Evolutionary conservation across 2,888 invertebrate species (phyloP), one percentile per base, ranked within the genome.

Genomic region (Unio pictorum): DNA sequence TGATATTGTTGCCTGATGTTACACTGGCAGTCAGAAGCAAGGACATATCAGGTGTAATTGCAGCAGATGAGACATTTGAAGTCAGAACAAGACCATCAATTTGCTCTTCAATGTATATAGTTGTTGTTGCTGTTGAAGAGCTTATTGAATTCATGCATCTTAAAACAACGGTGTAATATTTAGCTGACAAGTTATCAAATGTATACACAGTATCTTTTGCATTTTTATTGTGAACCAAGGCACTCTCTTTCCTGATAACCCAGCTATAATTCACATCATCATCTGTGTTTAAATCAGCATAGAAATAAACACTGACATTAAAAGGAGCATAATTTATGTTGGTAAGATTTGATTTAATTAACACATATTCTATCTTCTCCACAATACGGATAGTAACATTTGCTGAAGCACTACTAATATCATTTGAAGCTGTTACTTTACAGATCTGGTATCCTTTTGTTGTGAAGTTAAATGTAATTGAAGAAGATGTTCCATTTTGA

Each of bases 401-500:
- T 17, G 28, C 18, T 26, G 68, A 55, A 8, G 64, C 68, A 34
- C 54, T 63, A 59, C 78, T 76, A 3, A 76, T 71, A 18, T 73
- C 78, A 69, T 78, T 81, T 30, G 71, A 64, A 30, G 72, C 80
- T 1, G 64, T 68, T 4, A 79, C 68, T 28, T 61, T 74, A 1
- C 78, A 73, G 30, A 68, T 75, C 45, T 73, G 75, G 20, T 69
- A 66, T 23, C 74, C 74, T 26, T 68, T 61, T 23, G 71, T 56
- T 11, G 58, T 55, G 55, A 69, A 81, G 17, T 61, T 45, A 67
- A 78, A 73, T 3, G 73, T 61, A 45, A 45, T 3, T 45, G 45
- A 45, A 5, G 71, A 71, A 5, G 64, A 30, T 4, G 18, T 30
- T 20, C 26, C 54, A 3, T 71, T 64, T 34, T 61, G 45, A 58